Conservation (phyloP, 2,113 vertebrate species). For the Clarias gariepinus region DNA sequence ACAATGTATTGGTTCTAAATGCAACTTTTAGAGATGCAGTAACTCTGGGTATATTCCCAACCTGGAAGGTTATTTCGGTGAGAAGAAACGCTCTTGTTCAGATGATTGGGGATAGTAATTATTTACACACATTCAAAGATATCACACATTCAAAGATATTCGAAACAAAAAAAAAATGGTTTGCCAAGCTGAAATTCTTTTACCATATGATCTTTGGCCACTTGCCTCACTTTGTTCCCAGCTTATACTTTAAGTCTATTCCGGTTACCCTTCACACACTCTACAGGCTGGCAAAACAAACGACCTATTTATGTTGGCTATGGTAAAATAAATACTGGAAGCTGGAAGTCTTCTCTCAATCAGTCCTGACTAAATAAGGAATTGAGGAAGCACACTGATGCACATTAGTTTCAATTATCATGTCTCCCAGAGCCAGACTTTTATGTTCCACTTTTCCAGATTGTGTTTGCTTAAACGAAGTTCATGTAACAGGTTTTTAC, state of each 20-base stretch:
- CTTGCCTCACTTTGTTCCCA: not conserved
- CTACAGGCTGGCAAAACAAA: conserved; percentile 17
- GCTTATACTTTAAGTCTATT: conserved; percentile 7
- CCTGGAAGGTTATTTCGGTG: not conserved
- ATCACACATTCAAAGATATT: not conserved
- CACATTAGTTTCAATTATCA: conserved; percentile 10
- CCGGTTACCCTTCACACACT: conserved; percentile 21
- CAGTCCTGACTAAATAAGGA: conserved; percentile 29
- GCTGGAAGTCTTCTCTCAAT: not conserved
- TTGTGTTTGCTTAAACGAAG: not conserved
- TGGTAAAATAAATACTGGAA: not conserved
- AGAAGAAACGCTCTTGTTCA: not conserved
- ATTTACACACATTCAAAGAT: not conserved
- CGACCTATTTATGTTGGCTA: conserved; percentile 40
- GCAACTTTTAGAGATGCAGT: not conserved
- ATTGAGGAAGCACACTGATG: conserved; percentile 12
- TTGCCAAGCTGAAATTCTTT: not conserved
- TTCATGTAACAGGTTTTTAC: not conserved
- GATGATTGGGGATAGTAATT: not conserved
- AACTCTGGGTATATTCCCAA: not conserved
- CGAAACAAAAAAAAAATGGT: not conserved
- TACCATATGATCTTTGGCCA: not conserved
- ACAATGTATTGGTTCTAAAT: not conserved
- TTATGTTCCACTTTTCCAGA: conserved; percentile 23
- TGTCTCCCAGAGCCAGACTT: not conserved